These are phyloP conservation scores for Akabosia matsudoensis DNA, from an alignment of 1,140 invertebrate species.

Conservation along the genomic window DNA sequence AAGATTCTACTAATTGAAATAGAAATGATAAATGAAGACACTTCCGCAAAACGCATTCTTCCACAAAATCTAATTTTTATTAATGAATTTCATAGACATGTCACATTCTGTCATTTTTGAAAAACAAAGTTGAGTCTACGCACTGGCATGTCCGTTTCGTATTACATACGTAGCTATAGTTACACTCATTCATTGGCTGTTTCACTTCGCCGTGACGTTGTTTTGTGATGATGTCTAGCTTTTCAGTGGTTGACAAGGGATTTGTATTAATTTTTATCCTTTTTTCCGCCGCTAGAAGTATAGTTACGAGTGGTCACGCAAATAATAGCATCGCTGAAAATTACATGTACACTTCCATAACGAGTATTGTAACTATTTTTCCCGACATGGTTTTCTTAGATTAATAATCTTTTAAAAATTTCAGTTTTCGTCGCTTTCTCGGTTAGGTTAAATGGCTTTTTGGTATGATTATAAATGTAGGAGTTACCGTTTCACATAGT, in stretches of 20 bases:
- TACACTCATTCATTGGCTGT: no score
- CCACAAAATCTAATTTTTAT: slow-evolving; percentile 11
- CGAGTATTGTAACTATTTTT: neutral
- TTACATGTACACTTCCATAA: neutral
- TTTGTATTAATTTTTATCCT: no score
- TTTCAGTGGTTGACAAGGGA: no score
- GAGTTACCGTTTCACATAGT: neutral
- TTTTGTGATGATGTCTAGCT: no score
- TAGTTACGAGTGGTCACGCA: neutral
- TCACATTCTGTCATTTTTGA: slow-evolving; percentile 1
- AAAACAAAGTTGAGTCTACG: neutral
- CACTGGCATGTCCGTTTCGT: neutral
- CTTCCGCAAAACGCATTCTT: no score
- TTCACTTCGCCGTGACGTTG: no score
- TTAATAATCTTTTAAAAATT: neutral
- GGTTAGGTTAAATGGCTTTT: neutral
- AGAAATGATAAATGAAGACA: no score
- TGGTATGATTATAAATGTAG: neutral
- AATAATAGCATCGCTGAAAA: neutral
- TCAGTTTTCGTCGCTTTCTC: neutral
- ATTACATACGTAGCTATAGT: no score
- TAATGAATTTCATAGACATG: neutral
- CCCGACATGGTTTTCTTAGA: neutral
- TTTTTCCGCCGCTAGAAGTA: no score
- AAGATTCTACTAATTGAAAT: neutral